Percentiles rank a stretch among this genome's conserved stretches.
phyloP scores from a whole-genome alignment of 2,888 invertebrate genomes.

The Hydraecia micacea region DNA sequence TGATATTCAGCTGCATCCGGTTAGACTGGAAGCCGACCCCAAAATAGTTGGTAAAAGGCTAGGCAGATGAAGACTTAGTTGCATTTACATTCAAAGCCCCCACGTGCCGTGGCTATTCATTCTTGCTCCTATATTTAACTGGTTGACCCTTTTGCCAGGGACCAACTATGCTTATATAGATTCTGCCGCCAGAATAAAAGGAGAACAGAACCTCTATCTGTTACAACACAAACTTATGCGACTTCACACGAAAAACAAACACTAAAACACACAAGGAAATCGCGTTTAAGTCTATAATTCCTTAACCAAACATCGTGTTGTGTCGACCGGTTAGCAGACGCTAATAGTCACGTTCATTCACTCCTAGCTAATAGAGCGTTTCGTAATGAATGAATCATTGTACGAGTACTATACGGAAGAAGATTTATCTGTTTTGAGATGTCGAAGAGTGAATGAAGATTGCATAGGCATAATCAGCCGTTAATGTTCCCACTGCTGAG shows the following conservation, averaged over 20 bases:
- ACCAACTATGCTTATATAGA: not conserved
- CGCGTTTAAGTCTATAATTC: slow-evolving; percentile 50
- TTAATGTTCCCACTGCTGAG: not conserved
- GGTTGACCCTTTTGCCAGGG: not conserved
- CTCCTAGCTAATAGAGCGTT: slow-evolving; percentile 31
- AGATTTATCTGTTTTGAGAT: slow-evolving; percentile 17
- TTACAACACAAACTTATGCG: slow-evolving; percentile 9
- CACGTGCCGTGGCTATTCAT: not conserved
- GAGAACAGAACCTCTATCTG: slow-evolving; percentile 3
- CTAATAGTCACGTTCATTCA: slow-evolving; percentile 66
- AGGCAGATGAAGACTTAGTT: too few relatives aligned
- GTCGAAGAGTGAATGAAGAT: slow-evolving; percentile 10
- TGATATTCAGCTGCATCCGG: too few relatives aligned
- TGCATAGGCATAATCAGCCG: too few relatives aligned
- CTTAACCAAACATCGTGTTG: slow-evolving; percentile 51
- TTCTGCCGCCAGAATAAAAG: not conserved
- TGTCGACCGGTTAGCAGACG: slow-evolving; percentile 56
- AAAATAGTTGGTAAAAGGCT: too few relatives aligned
- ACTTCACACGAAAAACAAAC: slow-evolving; percentile 58
- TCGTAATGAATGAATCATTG: slow-evolving; percentile 61
- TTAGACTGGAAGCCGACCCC: too few relatives aligned
- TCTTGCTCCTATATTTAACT: not conserved
- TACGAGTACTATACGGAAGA: slow-evolving; percentile 7
- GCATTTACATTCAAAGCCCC: not conserved
- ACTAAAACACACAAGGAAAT: slow-evolving; percentile 45